Evolutionary conservation across 2,113 vertebrate genomes (phyloP).

Genomic region (Chaetorhynchus papuensis): DNA sequence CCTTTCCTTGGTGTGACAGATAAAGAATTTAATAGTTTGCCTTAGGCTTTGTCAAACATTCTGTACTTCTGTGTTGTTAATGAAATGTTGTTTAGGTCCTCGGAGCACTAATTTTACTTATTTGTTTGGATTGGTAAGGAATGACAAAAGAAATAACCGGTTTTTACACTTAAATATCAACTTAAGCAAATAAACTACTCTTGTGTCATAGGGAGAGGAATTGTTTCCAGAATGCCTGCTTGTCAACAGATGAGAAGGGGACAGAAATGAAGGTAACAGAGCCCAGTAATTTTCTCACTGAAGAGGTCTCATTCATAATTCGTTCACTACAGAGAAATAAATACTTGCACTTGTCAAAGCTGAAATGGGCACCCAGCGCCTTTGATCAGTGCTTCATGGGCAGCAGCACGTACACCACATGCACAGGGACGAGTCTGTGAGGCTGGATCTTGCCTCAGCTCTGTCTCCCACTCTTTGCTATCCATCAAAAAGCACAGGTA

Average conservation of each 20-base stretch:
- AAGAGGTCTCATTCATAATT: neutral
- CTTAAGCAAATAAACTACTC: neutral
- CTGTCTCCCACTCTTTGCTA: neutral
- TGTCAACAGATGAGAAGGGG: neutral
- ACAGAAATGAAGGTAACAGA: neutral
- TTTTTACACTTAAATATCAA: neutral
- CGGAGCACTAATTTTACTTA: neutral
- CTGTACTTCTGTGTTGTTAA: neutral
- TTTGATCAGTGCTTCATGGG: neutral
- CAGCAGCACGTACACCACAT: fast-evolving
- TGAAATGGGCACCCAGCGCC: neutral
- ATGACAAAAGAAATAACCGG: neutral
- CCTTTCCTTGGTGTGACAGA: constrained; percentile 9
- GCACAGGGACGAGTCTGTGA: neutral
- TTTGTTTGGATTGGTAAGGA: neutral
- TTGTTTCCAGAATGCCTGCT: neutral
- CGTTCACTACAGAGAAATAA: neutral
- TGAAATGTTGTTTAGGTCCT: constrained; percentile 10
- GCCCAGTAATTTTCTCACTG: fast-evolving
- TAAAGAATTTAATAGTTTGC: constrained; percentile 23
- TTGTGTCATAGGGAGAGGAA: neutral
- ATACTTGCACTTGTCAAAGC: neutral
- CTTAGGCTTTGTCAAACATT: constrained; percentile 9
- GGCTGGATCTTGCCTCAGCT: neutral
- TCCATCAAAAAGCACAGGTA: neutral